These are phyloP conservation scores for Kuschelorhynchus macadamiae DNA, from an alignment of 2,888 invertebrate genomes.

Conservation along the genomic window DNA sequence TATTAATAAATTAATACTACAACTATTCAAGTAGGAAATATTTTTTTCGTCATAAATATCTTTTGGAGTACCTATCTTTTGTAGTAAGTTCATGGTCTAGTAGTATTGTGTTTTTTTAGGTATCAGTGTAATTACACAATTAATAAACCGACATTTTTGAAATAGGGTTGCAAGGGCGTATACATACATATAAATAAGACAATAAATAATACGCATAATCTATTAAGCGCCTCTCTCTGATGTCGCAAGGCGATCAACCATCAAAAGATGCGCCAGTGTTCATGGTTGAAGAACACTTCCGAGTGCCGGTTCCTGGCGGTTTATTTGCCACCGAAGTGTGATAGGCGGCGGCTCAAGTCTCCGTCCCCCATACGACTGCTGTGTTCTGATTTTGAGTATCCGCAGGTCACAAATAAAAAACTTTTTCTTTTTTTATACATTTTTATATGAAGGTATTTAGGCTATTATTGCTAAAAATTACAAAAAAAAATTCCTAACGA, in stretches of 20 bases:
- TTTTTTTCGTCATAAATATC: too few relatives aligned
- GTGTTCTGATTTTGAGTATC: slow-evolving; percentile 45
- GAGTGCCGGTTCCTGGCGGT: slow-evolving; percentile 73
- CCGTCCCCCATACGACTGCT: slow-evolving; percentile 41
- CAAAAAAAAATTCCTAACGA: slow-evolving; percentile 49
- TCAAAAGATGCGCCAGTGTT: slow-evolving; percentile 69
- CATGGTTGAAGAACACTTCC: slow-evolving; percentile 83
- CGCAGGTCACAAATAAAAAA: slow-evolving; percentile 27
- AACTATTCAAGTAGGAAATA: too few relatives aligned
- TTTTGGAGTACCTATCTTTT: too few relatives aligned
- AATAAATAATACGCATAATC: too few relatives aligned
- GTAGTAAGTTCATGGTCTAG: too few relatives aligned
- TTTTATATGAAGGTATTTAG: slow-evolving; percentile 4
- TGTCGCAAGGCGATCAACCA: slow-evolving; percentile 59
- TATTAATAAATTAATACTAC: too few relatives aligned
- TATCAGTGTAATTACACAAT: too few relatives aligned
- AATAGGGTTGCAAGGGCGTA: too few relatives aligned
- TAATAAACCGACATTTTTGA: too few relatives aligned
- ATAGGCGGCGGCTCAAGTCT: slow-evolving; percentile 40
- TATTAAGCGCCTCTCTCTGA: slow-evolving; percentile 69
- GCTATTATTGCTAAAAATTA: slow-evolving; percentile 3
- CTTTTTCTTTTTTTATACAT: slow-evolving; percentile 17
- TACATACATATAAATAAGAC: too few relatives aligned
- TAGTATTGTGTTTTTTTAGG: too few relatives aligned
- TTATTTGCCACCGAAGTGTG: slow-evolving; percentile 86